Percentiles rank a stretch among this genome's conserved stretches.
These are phyloP conservation scores for Garrulus glandarius DNA, from an alignment of 2,797 vertebrate species.

Conservation along the genomic window DNA sequence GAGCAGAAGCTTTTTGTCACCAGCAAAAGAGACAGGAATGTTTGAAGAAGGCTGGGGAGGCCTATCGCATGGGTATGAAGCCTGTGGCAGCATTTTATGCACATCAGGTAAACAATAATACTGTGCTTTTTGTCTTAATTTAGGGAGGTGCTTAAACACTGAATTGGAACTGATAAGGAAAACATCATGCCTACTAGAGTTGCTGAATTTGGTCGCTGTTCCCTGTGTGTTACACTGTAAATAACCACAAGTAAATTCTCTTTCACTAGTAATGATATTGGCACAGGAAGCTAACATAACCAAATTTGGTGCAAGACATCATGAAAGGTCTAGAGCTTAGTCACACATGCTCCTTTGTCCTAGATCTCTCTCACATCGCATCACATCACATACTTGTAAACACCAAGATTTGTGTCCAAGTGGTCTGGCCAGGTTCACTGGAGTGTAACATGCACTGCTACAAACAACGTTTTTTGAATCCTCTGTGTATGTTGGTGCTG, in stretches of 20 bases:
- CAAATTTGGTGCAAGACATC: not conserved
- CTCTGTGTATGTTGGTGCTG: not conserved
- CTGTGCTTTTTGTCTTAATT: not conserved
- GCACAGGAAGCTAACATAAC: not conserved
- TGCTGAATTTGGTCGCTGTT: not conserved
- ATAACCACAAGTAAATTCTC: not conserved
- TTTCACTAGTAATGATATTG: not conserved
- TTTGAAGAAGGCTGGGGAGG: slow-evolving; percentile 89
- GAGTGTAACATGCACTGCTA: not conserved
- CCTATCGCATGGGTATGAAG: slow-evolving; percentile 87
- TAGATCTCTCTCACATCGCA: not conserved
- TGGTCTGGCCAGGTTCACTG: not conserved
- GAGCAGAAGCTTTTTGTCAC: slow-evolving; percentile 90
- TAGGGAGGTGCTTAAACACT: not conserved
- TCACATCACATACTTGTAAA: not conserved
- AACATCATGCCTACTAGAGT: not conserved
- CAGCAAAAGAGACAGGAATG: slow-evolving; percentile 84
- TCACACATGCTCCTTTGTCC: not conserved
- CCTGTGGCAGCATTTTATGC: slow-evolving; percentile 93
- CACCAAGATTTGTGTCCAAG: not conserved
- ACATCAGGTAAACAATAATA: slow-evolving; percentile 79
- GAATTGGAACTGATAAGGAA: not conserved
- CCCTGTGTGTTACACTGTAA: not conserved
- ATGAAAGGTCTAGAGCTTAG: not conserved
- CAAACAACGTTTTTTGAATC: not conserved